These are phyloP conservation scores for Mirza zaza DNA, from an alignment of 2,113 vertebrate species.

Conservation along the genomic window DNA sequence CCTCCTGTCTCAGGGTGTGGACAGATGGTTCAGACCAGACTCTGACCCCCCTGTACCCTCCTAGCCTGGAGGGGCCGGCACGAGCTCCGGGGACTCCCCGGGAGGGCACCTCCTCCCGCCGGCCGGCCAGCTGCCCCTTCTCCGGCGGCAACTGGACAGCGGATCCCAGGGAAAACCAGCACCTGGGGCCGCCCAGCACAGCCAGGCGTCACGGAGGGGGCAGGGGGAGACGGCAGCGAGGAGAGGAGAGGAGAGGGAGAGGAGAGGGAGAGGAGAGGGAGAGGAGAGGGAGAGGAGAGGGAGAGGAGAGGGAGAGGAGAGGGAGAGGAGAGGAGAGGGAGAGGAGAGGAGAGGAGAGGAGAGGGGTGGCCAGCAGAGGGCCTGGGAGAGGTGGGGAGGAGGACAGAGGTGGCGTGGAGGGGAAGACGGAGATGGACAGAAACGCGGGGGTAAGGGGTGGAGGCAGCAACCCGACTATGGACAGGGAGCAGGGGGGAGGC, in stretches of 20 bases:
- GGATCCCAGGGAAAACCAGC: slow-evolving; percentile 55
- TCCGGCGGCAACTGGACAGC: slow-evolving; percentile 60
- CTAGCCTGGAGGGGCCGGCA: slow-evolving; percentile 53
- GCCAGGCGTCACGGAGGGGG: background rate
- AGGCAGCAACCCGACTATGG: background rate
- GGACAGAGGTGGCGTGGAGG: background rate
- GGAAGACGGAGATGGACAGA: background rate
- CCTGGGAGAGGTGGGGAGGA: background rate
- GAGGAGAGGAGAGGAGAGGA: background rate
- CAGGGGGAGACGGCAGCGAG: background rate
- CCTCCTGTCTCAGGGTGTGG: slow-evolving; percentile 38
- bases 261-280: background rate
- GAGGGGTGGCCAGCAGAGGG: slow-evolving; percentile 15
- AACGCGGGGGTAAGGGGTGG: background rate
- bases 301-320: background rate
- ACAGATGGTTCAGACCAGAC: slow-evolving; percentile 75
- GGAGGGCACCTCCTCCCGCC: slow-evolving; percentile 52
- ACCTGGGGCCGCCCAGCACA: slow-evolving; percentile 46
- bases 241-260: background rate
- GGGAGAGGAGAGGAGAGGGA: background rate
- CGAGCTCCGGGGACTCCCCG: slow-evolving; percentile 39
- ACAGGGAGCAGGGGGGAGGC: slow-evolving; percentile 32
- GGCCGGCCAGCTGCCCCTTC: slow-evolving; percentile 73
- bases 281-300: background rate
- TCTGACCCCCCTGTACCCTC: slow-evolving; percentile 24